Evolutionary conservation across 2,888 invertebrate species (phyloP).

Genomic region (Phortica okadai): DNA sequence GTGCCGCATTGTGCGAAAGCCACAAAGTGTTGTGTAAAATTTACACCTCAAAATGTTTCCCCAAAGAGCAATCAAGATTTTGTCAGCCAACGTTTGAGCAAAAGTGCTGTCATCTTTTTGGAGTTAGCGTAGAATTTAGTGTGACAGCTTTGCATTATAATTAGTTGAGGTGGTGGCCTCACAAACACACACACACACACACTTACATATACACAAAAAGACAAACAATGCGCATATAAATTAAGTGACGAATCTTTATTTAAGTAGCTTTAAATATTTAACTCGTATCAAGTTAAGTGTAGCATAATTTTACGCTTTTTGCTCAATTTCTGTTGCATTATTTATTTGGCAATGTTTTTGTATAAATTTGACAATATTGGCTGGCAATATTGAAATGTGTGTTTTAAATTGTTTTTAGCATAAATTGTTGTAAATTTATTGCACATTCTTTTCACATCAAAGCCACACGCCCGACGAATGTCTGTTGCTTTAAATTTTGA

Average conservation of each 20-base stretch:
- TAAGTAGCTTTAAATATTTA: conserved; percentile 56
- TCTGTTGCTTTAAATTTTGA: background rate
- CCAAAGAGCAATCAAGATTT: conserved; percentile 63
- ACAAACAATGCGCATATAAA: conserved; percentile 35
- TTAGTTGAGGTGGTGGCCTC: conserved; percentile 45
- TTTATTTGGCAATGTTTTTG: conserved; percentile 12
- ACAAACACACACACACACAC: background rate
- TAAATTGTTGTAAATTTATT: background rate
- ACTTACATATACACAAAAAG: background rate
- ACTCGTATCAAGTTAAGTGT: background rate
- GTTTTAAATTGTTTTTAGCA: background rate
- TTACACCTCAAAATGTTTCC: conserved; percentile 67
- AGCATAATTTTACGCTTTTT: background rate
- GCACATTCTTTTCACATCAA: conserved; percentile 1
- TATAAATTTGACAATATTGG: background rate
- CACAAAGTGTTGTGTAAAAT: conserved; percentile 52
- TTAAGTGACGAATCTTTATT: conserved; percentile 55
- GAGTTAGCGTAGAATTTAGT: conserved; percentile 9
- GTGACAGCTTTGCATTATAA: conserved; percentile 47
- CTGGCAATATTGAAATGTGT: background rate
- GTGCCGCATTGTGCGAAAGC: conserved; percentile 3
- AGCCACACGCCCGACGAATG: background rate
- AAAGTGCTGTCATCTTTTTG: conserved; percentile 5
- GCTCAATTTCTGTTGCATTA: conserved; percentile 11
- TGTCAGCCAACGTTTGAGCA: conserved; percentile 37